Base-by-base conservation (phyloP, 2,797 vertebrate species). In the Danionella dracula region DNA sequence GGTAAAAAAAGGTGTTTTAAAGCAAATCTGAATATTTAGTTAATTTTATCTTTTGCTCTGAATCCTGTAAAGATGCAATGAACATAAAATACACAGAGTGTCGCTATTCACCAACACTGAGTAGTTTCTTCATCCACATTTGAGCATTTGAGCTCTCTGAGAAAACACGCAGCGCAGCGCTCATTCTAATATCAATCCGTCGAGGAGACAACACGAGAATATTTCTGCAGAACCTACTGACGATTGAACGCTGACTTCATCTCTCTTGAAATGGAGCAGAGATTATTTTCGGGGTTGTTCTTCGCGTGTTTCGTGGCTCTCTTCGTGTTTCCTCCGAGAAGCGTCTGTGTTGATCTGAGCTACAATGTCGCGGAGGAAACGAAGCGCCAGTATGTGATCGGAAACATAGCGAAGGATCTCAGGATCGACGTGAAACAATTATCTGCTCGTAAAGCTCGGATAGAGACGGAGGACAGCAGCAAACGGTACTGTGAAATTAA, bases 311-410 rank as follows among this genome's bases (percentile, higher is more conserved):
- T 35, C 4, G 11, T 48, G 16, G 66, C 53, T 48, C 70, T 55
- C 21, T 6, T 68, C 70, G 5, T 4, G 12, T 41, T 38, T 15
- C 4, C 19, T n/a, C 1, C 60, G 17, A 10, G 4, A 15, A 9
- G 1, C 12, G 50, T 23, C 2, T 35, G 55, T 46, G 64, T 41
- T n/a, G 75, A 82, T 45, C 56, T 81, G 1, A 77, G 68, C 31
- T 83, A 75, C 59, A 76, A 78, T 17, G 8, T 81, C 65, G 71
- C 73, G 0, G 82, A 85, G 48, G 82, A 83, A 49, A 68, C 77
- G 60, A 78, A 73, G 61, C 69, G 7, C 1, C 78, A 75, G 57
- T 78, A 65, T 23, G 35, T 82, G 1, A 60, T 84, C 1, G 84
- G 80, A 23, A 81, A 82, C 64, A 73, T 84, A 4, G 76, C 75